These are phyloP conservation scores for Baronia brevicornis DNA, from an alignment of 2,888 invertebrate species.

Conservation along the genomic window DNA sequence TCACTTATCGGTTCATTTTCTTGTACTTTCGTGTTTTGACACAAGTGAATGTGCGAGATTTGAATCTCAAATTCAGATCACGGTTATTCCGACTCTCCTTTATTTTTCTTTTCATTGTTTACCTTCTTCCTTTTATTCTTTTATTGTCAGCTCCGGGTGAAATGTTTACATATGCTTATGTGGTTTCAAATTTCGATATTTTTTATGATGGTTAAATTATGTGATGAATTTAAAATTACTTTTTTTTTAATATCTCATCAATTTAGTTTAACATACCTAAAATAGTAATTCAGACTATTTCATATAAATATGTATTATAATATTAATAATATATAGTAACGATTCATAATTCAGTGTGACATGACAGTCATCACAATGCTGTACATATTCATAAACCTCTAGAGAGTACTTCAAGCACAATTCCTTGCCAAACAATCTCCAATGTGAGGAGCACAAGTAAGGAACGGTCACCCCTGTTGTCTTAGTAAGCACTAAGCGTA, in stretches of 20 bases:
- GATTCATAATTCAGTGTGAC: background rate
- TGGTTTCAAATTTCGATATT: constrained; percentile 16
- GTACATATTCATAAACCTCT: constrained; percentile 27
- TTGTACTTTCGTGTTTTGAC: too few relatives aligned
- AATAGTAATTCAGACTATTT: too few relatives aligned
- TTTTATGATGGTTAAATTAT: too few relatives aligned
- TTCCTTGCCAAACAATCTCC: constrained; percentile 1
- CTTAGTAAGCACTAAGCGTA: constrained; percentile 73
- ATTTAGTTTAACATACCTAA: too few relatives aligned
- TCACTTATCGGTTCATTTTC: too few relatives aligned
- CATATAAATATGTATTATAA: too few relatives aligned
- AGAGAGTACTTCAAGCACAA: constrained; percentile 4
- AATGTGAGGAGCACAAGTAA: constrained; percentile 7
- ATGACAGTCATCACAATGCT: constrained; percentile 4
- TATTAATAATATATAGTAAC: too few relatives aligned
- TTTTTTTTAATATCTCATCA: too few relatives aligned
- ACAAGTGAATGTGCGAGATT: constrained; percentile 66
- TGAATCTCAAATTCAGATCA: constrained; percentile 72
- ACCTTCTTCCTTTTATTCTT: constrained; percentile 63
- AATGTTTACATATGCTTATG: constrained; percentile 54
- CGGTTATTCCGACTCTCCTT: constrained; percentile 63
- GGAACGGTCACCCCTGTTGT: constrained; percentile 66
- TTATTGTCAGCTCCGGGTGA: constrained; percentile 40
- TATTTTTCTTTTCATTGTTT: constrained; percentile 70
- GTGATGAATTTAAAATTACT: background rate